Percentiles rank a stretch among this genome's conserved stretches.
Evolutionary conservation across 2,888 invertebrate species (phyloP).

Genomic region (Troides aeacus): DNA sequence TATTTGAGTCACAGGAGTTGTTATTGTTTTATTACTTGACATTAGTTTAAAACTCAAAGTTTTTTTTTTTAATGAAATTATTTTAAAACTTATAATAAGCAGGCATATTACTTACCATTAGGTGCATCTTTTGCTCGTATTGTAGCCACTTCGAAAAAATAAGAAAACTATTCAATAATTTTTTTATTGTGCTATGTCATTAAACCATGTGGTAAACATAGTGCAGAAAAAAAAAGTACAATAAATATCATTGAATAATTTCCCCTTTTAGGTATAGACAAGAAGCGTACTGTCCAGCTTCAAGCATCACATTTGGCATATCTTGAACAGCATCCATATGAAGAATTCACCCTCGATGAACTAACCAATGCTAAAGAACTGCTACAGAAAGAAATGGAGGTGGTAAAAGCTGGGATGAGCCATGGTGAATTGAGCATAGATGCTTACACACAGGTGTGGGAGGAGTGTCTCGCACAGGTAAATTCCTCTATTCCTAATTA

Average conservation of each 20-base stretch:
- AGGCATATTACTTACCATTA: too few species aligned
- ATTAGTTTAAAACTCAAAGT: too few species aligned
- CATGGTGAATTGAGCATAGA: slow-evolving; percentile 96
- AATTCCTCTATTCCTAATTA: background rate
- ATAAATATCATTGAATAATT: background rate
- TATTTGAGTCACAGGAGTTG: too few species aligned
- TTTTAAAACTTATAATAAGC: too few species aligned
- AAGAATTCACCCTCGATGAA: slow-evolving; percentile 84
- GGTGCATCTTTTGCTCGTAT: too few species aligned
- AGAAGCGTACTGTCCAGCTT: slow-evolving; percentile 79
- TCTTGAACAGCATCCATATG: slow-evolving; percentile 92
- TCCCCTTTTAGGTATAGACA: slow-evolving; percentile 59
- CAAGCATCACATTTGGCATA: slow-evolving; percentile 88
- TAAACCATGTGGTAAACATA: too few species aligned
- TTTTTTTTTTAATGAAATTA: too few species aligned
- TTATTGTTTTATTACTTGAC: too few species aligned
- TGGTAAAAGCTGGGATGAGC: slow-evolving; percentile 95
- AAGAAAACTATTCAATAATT: too few species aligned
- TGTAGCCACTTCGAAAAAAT: too few species aligned
- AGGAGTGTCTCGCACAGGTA: slow-evolving; percentile 96
- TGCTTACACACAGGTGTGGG: slow-evolving; percentile 97
- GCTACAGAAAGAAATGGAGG: slow-evolving; percentile 90
- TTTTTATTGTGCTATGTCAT: too few species aligned
- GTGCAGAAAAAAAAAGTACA: background rate
- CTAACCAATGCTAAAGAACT: slow-evolving; percentile 82